Base-by-base conservation (phyloP, 2,888 invertebrate species). In the Pogonocherus hispidulus region DNA sequence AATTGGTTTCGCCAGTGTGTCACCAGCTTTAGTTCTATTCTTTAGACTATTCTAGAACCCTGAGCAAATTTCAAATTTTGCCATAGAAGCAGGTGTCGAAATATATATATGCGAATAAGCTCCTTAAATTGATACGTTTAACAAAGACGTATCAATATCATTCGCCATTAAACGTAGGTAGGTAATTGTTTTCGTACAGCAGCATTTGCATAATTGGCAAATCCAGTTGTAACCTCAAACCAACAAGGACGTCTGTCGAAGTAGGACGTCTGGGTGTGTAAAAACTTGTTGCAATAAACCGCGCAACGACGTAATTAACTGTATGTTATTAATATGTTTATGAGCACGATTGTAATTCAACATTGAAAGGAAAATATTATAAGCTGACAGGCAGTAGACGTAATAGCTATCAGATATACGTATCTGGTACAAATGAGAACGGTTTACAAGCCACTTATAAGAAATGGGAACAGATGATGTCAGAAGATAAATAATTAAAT, bases 201-300 rank as follows among this genome's bases (percentile, higher is more conserved):
- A 57, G 27, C 27, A 41, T 44, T 32, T 52, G 5, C 52, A 41
- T 63, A 63, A 52, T 52, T 52, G 32, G 22, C 22, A 51, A 27
- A 23, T 41, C 52, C 14, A 51, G 41, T 41, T 14, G 22, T 49
- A 52, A 37, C 63, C 63, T 63, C 52, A 63, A 63, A 60, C 14
- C 22, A 23, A 27, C 63, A 63, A 63, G 63, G 63, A 52, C 63
- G 63, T 63, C 63, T 63, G 23, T 41, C 9, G 57, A 57, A 57
- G 57, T 57, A 57, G 57, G 57, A 20, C 57, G 57, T 27, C 23
- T 57, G 57, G 57, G 57, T 44, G 57, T 57, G 57, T 57, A 57
- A 57, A 57, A 57, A 57, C 57, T 57, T 57, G 57, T 57, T 14
- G 44, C 57, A 22, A 44, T 57, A 57, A 57, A 57, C 57, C 9